Evolutionary conservation across 1,140 invertebrate species (phyloP).

Genomic region (honey bee (Apis mellifera)): DNA sequence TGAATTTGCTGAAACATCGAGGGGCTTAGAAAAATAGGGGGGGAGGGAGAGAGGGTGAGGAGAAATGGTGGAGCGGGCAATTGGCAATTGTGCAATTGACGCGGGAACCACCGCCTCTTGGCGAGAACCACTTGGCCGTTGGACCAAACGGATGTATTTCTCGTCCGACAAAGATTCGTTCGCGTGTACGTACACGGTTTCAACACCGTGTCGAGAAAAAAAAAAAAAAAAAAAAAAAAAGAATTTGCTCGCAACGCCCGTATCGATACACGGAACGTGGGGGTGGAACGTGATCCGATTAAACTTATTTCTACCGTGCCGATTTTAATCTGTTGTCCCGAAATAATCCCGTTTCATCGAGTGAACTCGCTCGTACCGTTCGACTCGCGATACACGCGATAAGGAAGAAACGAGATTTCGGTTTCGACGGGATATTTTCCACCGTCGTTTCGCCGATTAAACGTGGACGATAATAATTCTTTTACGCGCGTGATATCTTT

Average conservation of each 20-base stretch:
- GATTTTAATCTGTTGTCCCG: neutral
- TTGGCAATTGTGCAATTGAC: constrained; percentile 14
- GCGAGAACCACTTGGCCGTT: neutral
- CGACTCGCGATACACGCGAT: neutral
- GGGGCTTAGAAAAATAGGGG: constrained; percentile 3
- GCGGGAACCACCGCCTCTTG: neutral
- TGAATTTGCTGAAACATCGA: neutral
- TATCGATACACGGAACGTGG: neutral
- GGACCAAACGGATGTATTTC: neutral
- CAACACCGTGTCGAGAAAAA: constrained; percentile 1
- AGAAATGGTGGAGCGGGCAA: neutral
- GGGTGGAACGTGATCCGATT: constrained; percentile 12
- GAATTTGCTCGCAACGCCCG: neutral
- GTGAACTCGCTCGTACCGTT: neutral
- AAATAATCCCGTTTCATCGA: neutral
- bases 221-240: neutral
- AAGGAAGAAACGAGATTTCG: neutral
- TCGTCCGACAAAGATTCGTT: constrained; percentile 5
- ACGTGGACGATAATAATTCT: too few relatives aligned
- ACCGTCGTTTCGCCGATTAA: too few relatives aligned
- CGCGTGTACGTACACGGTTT: too few relatives aligned
- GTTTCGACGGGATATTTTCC: neutral
- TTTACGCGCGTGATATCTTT: too few relatives aligned
- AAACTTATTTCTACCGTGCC: neutral
- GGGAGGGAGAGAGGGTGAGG: neutral